phyloP scores from a whole-genome alignment of 2,888 invertebrate species.

The Zaprionus lineosus region DNA sequence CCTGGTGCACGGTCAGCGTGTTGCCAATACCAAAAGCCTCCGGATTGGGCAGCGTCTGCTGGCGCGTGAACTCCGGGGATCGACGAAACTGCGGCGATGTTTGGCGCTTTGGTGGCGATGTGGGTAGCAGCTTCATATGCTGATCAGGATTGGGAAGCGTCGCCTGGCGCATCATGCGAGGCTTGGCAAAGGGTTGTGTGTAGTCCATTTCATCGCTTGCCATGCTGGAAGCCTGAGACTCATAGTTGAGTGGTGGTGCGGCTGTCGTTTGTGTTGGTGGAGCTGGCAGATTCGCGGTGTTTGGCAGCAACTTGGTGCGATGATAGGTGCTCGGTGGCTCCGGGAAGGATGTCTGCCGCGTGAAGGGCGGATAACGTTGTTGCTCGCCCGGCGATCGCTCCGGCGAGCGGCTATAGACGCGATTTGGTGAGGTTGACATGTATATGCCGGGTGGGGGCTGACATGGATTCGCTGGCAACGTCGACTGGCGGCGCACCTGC shows the following conservation, averaged over 20 bases:
- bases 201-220: conserved; percentile 73
- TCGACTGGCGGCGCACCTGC: conserved; percentile 82
- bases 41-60: conserved; percentile 82
- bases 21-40: conserved; percentile 80
- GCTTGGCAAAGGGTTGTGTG: conserved; percentile 58
- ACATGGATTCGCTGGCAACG: conserved; percentile 80
- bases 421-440: conserved; percentile 82
- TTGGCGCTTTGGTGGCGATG: conserved; percentile 82
- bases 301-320: conserved; percentile 78
- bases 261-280: conserved; percentile 26
- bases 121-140: conserved; percentile 81
- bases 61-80: conserved; percentile 82
- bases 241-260: conserved; percentile 58
- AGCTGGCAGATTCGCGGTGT: conserved; percentile 71
- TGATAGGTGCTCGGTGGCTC: conserved; percentile 65
- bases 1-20: conserved; percentile 77
- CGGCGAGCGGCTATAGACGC: conserved; percentile 81
- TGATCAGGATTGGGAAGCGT: conserved; percentile 82
- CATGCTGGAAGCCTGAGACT: conserved; percentile 61
- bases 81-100: conserved; percentile 81
- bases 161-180: conserved; percentile 80
- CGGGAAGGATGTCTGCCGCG: conserved; percentile 82
- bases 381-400: conserved; percentile 80
- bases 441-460: conserved; percentile 76
- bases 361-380: conserved; percentile 80